Evolutionary conservation across 2,797 vertebrate species (phyloP).

Genomic region (Bradypus variegatus): DNA sequence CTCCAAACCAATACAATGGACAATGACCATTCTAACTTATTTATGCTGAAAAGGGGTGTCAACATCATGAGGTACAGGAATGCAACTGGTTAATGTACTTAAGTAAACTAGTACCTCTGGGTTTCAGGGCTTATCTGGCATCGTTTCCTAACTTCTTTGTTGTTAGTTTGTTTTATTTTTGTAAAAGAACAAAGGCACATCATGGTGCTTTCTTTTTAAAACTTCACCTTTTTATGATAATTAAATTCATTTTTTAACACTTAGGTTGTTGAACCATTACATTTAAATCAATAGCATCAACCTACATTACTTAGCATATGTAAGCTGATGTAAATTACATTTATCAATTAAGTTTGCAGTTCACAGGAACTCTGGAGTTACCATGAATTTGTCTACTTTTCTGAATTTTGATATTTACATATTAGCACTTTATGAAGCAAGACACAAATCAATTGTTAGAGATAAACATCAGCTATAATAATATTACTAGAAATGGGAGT

Average conservation of each 20-base stretch:
- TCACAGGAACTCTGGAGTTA: not conserved
- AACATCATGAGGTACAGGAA: no score
- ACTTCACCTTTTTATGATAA: not conserved
- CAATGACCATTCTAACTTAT: no score
- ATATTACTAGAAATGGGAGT: not conserved
- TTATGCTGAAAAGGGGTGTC: no score
- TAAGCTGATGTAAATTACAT: not conserved
- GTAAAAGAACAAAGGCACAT: not conserved
- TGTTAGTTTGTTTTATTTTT: not conserved
- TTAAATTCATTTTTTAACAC: constrained; percentile 35
- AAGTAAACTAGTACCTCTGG: no score
- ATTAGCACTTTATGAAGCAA: not conserved
- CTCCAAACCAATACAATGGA: no score
- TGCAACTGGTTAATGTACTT: no score
- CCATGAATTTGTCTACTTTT: constrained; percentile 1
- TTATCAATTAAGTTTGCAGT: not conserved
- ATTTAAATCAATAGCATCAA: constrained; percentile 25
- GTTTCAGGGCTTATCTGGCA: no score
- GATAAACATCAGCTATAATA: not conserved
- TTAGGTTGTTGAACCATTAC: constrained; percentile 24
- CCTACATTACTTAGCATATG: not conserved
- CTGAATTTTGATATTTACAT: not conserved
- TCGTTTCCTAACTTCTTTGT: not conserved
- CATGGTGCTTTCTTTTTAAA: not conserved
- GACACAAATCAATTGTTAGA: not conserved